Percentiles rank a stretch among this genome's conserved stretches.
Evolutionary conservation across 2,797 vertebrate species (phyloP).

Genomic region (Acanthiza pusilla): DNA sequence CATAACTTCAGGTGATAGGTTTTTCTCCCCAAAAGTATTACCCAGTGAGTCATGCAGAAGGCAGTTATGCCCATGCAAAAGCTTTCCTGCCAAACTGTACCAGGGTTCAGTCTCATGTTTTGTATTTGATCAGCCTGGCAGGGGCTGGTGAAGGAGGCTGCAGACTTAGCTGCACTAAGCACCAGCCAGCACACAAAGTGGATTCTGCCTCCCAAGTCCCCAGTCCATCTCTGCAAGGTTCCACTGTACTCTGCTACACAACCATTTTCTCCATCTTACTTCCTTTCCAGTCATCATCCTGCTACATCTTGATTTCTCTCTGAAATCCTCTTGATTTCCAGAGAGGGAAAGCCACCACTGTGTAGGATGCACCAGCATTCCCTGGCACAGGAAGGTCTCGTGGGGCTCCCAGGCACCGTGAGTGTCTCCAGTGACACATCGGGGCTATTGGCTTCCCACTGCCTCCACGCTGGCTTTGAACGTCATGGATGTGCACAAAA

Average conservation of each 20-base stretch:
- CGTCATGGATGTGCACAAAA: neutral
- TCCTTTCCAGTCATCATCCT: neutral
- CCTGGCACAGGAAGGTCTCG: rapidly evolving
- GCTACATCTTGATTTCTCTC: neutral
- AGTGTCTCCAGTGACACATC: neutral
- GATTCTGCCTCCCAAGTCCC: neutral
- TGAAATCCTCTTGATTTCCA: neutral
- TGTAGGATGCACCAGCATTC: neutral
- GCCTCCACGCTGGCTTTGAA: neutral
- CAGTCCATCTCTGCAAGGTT: neutral
- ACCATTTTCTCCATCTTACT: neutral
- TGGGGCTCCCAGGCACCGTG: neutral
- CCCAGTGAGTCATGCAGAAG: neutral
- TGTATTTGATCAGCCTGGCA: neutral
- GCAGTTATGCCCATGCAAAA: neutral
- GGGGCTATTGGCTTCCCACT: neutral
- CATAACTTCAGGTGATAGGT: neutral
- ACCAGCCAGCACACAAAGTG: neutral
- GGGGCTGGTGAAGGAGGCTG: neutral
- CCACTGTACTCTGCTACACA: neutral
- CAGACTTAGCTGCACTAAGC: neutral
- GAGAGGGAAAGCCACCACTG: neutral
- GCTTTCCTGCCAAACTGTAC: neutral
- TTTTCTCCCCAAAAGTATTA: neutral
- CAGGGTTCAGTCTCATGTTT: neutral